These are phyloP conservation scores for Synodontis membranacea DNA, from an alignment of 2,113 vertebrate genomes.

Conservation along the genomic window DNA sequence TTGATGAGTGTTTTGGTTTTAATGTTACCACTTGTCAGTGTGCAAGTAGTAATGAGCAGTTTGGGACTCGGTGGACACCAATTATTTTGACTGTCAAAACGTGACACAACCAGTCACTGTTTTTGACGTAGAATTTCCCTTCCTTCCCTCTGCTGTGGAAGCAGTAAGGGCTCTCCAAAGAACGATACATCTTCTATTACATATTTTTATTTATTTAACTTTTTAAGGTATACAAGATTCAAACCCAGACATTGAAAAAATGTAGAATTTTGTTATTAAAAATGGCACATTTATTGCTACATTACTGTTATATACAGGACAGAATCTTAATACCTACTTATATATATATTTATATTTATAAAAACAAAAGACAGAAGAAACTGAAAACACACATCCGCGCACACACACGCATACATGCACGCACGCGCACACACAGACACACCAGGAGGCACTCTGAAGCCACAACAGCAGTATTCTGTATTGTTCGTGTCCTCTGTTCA, in stretches of 20 bases:
- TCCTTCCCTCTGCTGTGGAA: background rate
- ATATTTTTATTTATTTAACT: conserved; percentile 75
- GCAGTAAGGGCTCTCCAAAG: conserved; percentile 41
- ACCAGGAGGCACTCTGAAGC: conserved; percentile 73
- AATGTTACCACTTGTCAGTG: background rate
- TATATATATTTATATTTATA: conserved; percentile 77
- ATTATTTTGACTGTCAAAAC: background rate
- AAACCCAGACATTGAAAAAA: conserved; percentile 82
- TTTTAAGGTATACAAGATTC: conserved; percentile 79
- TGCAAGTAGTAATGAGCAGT: background rate
- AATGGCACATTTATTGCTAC: conserved; percentile 97
- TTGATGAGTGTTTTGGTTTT: background rate
- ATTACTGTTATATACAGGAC: conserved; percentile 94
- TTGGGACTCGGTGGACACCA: background rate
- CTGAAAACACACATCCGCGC: conserved; percentile 37
- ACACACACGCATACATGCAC: background rate
- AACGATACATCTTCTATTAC: conserved; percentile 72
- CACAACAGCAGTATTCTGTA: conserved; percentile 78
- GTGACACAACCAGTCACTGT: background rate
- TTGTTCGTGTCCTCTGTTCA: conserved; percentile 65
- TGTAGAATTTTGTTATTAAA: conserved; percentile 85
- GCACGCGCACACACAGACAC: background rate
- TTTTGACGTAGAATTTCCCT: background rate
- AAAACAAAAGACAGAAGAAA: conserved; percentile 53
- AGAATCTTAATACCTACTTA: conserved; percentile 81